Evolutionary conservation across 2,113 vertebrate genomes (phyloP).

Genomic region (Oceanites oceanicus): DNA sequence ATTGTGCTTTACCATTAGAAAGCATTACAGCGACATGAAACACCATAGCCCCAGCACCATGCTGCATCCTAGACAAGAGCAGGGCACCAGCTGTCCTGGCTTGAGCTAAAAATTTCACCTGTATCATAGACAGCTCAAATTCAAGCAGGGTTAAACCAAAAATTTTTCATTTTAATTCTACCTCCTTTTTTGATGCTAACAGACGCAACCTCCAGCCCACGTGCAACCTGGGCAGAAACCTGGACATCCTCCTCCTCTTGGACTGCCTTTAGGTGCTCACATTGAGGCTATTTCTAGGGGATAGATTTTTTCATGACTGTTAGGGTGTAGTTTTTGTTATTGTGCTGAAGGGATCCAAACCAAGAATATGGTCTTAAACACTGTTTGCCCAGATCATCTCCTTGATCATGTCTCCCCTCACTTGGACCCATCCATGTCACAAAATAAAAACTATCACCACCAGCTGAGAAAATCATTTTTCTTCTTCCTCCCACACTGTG

Average conservation of each 20-base stretch:
- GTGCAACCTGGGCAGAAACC: not conserved
- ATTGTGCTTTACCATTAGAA: constrained; percentile 30
- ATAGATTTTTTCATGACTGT: not conserved
- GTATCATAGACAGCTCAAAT: not conserved
- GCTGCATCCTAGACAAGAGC: not conserved
- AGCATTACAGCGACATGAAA: not conserved
- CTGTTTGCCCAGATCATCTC: not conserved
- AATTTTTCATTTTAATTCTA: not conserved
- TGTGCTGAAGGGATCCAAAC: not conserved
- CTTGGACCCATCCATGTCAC: not conserved
- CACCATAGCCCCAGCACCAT: not conserved
- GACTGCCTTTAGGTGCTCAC: not conserved
- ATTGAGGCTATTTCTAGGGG: not conserved
- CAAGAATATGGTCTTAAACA: not conserved
- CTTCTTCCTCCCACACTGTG: not conserved
- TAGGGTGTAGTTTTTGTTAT: not conserved
- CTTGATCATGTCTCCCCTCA: not conserved
- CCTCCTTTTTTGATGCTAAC: not conserved
- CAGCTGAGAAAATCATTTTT: not conserved
- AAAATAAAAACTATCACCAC: not conserved
- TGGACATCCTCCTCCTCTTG: not conserved
- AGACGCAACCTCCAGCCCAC: not conserved
- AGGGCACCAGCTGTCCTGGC: not conserved
- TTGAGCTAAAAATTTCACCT: not conserved
- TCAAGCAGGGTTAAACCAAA: not conserved